Evolutionary conservation across 2,797 vertebrate genomes (phyloP).

Genomic region (Chaetophractus vellerosus): DNA sequence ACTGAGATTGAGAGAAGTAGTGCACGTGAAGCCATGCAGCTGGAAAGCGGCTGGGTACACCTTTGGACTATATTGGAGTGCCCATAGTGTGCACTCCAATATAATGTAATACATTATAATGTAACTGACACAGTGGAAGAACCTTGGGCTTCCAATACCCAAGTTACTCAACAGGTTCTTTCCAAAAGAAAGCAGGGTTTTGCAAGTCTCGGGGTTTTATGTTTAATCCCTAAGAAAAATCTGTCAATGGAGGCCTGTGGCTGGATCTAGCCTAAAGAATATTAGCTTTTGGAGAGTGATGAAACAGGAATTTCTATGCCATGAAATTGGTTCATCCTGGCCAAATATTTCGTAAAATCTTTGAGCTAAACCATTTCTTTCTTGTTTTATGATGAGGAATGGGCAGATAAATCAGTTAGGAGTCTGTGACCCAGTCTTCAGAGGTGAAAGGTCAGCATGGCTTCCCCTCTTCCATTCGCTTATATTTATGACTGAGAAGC

Average conservation of each 20-base stretch:
- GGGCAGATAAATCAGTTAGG: conserved; percentile 78
- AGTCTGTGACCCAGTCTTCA: conserved; percentile 67
- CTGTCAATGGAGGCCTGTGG: background rate
- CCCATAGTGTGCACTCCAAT: background rate
- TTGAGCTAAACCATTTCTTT: conserved; percentile 74
- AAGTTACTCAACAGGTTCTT: background rate
- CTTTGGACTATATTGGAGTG: background rate
- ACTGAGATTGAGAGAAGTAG: background rate
- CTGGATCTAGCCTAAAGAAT: background rate
- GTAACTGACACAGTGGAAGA: background rate
- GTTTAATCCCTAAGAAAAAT: conserved; percentile 46
- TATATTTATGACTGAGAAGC: conserved; percentile 64
- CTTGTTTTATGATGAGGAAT: conserved; percentile 80
- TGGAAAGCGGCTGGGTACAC: background rate
- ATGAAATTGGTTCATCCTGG: background rate
- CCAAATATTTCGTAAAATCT: conserved; percentile 60
- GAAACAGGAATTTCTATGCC: background rate
- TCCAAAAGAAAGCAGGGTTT: background rate
- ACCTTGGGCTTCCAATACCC: background rate
- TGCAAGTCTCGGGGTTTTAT: background rate
- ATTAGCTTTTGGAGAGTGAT: conserved; percentile 7
- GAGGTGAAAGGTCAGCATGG: conserved; percentile 61
- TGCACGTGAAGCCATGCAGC: background rate
- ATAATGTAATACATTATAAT: no score
- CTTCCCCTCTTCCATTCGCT: background rate